Evolutionary conservation across 2,797 vertebrate genomes (phyloP).

Genomic region (Toxotes lorentzi): DNA sequence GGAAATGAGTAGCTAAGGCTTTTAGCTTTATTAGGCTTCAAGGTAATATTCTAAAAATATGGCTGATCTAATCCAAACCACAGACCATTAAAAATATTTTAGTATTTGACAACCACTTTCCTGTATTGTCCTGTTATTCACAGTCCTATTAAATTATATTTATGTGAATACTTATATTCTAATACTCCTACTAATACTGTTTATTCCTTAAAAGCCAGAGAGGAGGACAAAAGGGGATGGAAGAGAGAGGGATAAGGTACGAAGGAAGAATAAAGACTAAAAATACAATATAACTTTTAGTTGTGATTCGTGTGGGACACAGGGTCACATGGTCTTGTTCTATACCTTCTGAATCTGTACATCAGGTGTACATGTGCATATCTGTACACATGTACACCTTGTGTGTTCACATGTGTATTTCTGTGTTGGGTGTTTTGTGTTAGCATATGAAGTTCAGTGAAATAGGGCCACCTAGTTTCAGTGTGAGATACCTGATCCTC

Average conservation of each 20-base stretch:
- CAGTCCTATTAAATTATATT: too few species aligned
- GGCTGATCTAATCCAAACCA: not conserved
- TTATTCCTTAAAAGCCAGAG: not conserved
- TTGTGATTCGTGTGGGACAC: constrained; percentile 8
- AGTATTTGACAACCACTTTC: not conserved
- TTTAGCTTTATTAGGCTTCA: constrained; percentile 1
- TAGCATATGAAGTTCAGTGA: constrained; percentile 3
- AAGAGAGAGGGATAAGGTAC: not conserved
- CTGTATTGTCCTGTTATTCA: not conserved
- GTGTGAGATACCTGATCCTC: constrained; percentile 12
- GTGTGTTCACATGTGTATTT: not conserved
- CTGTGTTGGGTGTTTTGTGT: constrained; percentile 38
- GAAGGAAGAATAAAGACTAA: not conserved
- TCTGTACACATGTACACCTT: not conserved
- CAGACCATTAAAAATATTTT: not conserved
- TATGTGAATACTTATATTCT: not conserved
- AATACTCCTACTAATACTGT: too few species aligned
- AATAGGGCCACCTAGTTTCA: constrained; percentile 52
- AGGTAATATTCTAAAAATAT: not conserved
- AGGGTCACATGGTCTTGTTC: not conserved
- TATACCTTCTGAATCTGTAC: not conserved
- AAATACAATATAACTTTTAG: not conserved
- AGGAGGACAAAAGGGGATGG: not conserved
- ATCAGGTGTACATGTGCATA: not conserved
- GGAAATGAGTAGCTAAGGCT: not conserved